phyloP scores from a whole-genome alignment of 1,140 invertebrate species.

The Caenorhabditis briggsae region DNA sequence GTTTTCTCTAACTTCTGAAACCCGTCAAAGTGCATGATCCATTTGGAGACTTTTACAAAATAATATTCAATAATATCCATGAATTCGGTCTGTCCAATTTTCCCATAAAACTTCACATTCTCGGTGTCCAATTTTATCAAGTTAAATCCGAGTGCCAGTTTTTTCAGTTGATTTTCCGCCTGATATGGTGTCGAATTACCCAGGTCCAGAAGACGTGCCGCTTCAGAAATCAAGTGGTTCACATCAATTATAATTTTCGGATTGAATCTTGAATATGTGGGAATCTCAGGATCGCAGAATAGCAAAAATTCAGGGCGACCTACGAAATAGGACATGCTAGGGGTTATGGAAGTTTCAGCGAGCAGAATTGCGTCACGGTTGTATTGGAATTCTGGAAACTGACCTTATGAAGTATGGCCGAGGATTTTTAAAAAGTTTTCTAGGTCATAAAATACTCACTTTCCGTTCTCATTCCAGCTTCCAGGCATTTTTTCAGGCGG shows the following conservation, averaged over 20 bases:
- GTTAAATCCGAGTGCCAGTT: neutral
- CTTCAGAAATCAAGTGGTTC: neutral
- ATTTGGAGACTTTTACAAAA: neutral
- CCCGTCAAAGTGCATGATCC: neutral
- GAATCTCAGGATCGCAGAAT: neutral
- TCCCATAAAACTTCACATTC: neutral
- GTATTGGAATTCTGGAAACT: conserved; percentile 5
- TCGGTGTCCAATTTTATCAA: neutral
- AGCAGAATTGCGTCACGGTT: neutral
- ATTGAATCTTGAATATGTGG: neutral
- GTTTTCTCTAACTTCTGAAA: neutral
- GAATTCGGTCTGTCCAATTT: conserved; percentile 4
- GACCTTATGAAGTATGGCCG: no score
- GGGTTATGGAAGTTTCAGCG: neutral
- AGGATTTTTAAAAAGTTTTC: neutral
- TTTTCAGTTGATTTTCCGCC: conserved; percentile 7
- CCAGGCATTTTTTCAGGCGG: conserved; percentile 26
- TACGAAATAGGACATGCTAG: neutral
- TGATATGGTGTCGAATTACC: neutral
- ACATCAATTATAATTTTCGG: neutral
- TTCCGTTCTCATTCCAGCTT: conserved; percentile 16
- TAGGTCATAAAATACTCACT: neutral
- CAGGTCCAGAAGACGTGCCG: neutral
- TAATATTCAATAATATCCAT: conserved; percentile 9
- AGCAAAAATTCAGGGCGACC: conserved; percentile 1